phyloP scores from a whole-genome alignment of 2,888 invertebrate genomes.

The Dolomedes plantarius region DNA sequence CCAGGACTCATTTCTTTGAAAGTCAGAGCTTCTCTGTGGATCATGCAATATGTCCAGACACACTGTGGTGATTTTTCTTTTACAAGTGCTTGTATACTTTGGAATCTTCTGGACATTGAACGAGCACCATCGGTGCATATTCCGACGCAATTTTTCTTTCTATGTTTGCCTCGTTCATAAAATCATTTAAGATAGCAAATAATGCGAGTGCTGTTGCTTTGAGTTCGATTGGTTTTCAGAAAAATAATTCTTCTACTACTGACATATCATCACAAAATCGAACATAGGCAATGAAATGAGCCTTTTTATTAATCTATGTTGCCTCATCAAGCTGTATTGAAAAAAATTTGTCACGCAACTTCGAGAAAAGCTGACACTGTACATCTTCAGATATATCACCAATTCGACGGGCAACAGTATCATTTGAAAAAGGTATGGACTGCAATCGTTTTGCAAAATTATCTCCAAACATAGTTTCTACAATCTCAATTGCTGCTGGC shows the following conservation, averaged over 20 bases:
- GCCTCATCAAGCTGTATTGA: constrained; percentile 22
- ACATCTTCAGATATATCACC: constrained; percentile 44
- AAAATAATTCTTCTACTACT: constrained; percentile 32
- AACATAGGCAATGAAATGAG: constrained; percentile 31
- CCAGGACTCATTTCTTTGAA: no score
- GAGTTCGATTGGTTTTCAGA: constrained; percentile 31
- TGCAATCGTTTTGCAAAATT: constrained; percentile 22
- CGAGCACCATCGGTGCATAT: constrained; percentile 53
- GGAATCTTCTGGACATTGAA: constrained; percentile 30
- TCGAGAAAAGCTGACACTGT: constrained; percentile 31
- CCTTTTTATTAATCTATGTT: constrained; percentile 42
- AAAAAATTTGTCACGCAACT: constrained; percentile 6
- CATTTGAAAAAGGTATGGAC: constrained; percentile 36
- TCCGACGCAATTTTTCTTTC: constrained; percentile 58
- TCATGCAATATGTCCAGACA: no score
- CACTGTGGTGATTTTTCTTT: no score
- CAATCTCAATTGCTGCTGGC: constrained; percentile 19
- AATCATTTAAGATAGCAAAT: constrained; percentile 31
- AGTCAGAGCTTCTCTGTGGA: no score
- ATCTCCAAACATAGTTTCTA: constrained; percentile 26
- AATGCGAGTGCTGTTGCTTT: constrained; percentile 29
- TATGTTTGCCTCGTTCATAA: constrained; percentile 42
- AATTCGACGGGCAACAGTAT: constrained; percentile 37
- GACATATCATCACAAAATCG: constrained; percentile 35
- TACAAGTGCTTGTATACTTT: no score